phyloP scores from a whole-genome alignment of 2,113 vertebrate species.

The Podocnemis expansa region DNA sequence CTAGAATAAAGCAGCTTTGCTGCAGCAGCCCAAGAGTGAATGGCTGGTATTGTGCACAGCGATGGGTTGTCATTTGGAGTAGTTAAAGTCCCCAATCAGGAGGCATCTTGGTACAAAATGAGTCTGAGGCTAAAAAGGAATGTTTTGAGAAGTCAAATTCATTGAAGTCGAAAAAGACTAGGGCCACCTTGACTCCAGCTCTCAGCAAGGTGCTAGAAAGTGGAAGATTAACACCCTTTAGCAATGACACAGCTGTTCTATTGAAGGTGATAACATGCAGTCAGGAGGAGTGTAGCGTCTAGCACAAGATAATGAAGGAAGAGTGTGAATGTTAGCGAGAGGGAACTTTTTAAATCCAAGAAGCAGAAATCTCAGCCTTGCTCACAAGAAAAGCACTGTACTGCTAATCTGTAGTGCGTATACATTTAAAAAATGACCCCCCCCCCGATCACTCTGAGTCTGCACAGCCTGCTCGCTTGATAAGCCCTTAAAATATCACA shows the following conservation, averaged over 20 bases:
- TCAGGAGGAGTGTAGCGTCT: slow-evolving; percentile 60
- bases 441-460: neutral
- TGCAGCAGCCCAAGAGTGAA: neutral
- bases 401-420: slow-evolving; percentile 19
- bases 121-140: slow-evolving; percentile 36
- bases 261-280: slow-evolving; percentile 67
- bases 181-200: slow-evolving; percentile 61
- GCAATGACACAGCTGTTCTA: slow-evolving; percentile 72
- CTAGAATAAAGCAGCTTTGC: neutral
- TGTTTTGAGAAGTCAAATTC: slow-evolving; percentile 56
- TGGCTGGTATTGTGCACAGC: neutral
- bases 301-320: slow-evolving; percentile 51
- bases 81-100: neutral
- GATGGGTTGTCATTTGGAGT: neutral
- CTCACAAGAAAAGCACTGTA: neutral
- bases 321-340: neutral
- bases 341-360: slow-evolving; percentile 25
- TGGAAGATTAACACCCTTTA: slow-evolving; percentile 71
- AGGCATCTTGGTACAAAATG: neutral
- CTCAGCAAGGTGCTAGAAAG: slow-evolving; percentile 71
- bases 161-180: slow-evolving; percentile 49
- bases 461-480: slow-evolving; percentile 22
- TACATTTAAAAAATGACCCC: neutral
- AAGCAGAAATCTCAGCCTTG: slow-evolving; percentile 11
- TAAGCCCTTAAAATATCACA: slow-evolving; percentile 34